These are phyloP conservation scores for Idaea dimidiata DNA, from an alignment of 2,888 invertebrate species.

Conservation along the genomic window DNA sequence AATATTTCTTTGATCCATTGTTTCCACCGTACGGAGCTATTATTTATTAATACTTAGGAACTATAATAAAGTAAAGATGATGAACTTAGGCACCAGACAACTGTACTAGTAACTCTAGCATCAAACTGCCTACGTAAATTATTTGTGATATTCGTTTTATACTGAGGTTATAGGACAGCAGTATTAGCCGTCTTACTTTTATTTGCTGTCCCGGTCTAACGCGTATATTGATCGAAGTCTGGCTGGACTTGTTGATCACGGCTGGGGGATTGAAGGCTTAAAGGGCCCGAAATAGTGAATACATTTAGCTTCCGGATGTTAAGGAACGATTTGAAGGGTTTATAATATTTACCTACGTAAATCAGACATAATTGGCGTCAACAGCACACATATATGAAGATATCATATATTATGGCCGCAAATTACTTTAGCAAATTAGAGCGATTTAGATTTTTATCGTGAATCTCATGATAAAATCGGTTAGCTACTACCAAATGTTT, in stretches of 20 bases:
- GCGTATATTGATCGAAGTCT: conserved; percentile 75
- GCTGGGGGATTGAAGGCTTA: conserved; percentile 44
- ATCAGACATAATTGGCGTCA: background rate
- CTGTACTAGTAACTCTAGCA: background rate
- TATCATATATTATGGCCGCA: background rate
- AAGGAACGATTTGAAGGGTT: conserved; percentile 17
- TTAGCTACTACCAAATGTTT: background rate
- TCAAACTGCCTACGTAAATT: background rate
- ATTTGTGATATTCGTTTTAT: background rate
- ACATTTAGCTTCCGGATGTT: conserved; percentile 18
- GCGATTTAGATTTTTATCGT: background rate
- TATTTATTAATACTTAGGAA: background rate
- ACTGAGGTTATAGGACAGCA: conserved; percentile 23
- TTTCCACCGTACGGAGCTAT: background rate
- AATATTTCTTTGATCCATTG: background rate
- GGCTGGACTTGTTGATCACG: conserved; percentile 78
- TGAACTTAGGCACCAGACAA: background rate
- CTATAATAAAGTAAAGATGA: no score
- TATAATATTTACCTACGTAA: conserved; percentile 6
- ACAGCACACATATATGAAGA: background rate
- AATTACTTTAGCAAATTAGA: background rate
- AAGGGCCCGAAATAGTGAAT: conserved; percentile 45
- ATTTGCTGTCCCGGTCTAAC: conserved; percentile 52
- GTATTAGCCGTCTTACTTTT: conserved; percentile 47
- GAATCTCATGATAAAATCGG: background rate